Percentiles rank a stretch among this genome's conserved stretches.
Conservation (phyloP, 2,888 invertebrate genomes). For the Tipula vernalis region DNA sequence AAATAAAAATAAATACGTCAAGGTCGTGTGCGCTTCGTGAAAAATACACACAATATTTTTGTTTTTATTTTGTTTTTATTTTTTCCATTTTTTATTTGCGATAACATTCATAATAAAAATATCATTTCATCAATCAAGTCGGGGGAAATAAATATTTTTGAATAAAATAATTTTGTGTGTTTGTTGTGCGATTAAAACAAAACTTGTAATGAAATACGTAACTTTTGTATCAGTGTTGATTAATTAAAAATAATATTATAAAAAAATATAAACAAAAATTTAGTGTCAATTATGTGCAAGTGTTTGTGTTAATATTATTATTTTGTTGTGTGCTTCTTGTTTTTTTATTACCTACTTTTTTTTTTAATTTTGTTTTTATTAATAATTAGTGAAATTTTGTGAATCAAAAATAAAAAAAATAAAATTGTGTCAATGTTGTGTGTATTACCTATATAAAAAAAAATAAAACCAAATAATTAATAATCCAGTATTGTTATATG, state of each 20-base stretch:
- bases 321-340: not conserved
- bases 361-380: not conserved
- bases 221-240: not conserved
- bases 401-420: not conserved
- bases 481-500: not conserved
- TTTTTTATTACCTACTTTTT: too few species aligned
- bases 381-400: not conserved
- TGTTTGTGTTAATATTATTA: not conserved
- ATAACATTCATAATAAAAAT: not conserved
- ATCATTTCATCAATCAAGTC: not conserved
- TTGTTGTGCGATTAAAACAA: not conserved
- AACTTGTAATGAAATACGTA: not conserved
- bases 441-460: not conserved
- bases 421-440: not conserved
- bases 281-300: not conserved
- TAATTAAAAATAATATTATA: not conserved
- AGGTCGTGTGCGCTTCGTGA: constrained; percentile 10
- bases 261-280: not conserved
- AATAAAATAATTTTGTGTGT: not conserved
- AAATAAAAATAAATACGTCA: constrained; percentile 6
- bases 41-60: constrained; percentile 4
- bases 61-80: not conserved
- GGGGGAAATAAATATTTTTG: not conserved
- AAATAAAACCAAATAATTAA: not conserved
- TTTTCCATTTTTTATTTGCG: not conserved